These are phyloP conservation scores for Pemphredon lugubris DNA, from an alignment of 2,888 invertebrate species.

Conservation along the genomic window DNA sequence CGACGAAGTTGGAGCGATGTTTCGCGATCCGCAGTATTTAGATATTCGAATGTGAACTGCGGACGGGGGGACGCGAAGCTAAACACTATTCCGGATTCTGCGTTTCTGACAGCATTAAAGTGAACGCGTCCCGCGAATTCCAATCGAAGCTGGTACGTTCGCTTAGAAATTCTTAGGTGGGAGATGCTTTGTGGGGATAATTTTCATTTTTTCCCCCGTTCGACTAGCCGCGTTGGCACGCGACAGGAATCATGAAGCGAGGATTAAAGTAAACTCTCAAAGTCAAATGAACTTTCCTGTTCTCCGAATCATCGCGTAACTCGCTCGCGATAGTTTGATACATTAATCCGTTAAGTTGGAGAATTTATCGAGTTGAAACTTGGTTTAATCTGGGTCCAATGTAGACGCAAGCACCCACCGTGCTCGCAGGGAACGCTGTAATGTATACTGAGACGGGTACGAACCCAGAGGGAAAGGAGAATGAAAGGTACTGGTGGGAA, in stretches of 20 bases:
- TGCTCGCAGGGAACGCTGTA: conserved; percentile 38
- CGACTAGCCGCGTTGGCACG: too few relatives aligned
- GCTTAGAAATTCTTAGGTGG: too few relatives aligned
- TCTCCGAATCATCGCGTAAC: conserved; percentile 43
- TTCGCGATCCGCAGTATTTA: conserved; percentile 13
- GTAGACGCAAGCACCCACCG: conserved; percentile 52
- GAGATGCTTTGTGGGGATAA: too few relatives aligned
- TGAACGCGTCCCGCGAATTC: background rate
- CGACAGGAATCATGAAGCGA: conserved; percentile 13
- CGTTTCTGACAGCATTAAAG: too few relatives aligned
- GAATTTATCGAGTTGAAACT: conserved; percentile 68
- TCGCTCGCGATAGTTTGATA: conserved; percentile 64
- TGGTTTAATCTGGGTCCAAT: conserved; percentile 64
- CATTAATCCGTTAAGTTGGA: conserved; percentile 68
- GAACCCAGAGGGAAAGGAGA: conserved; percentile 21
- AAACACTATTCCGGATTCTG: conserved; percentile 2
- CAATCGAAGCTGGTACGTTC: too few relatives aligned
- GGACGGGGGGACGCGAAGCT: background rate
- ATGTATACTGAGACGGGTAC: conserved; percentile 49
- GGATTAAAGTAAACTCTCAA: conserved; percentile 44
- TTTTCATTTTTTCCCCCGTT: too few relatives aligned
- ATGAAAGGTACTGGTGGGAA: conserved; percentile 1
- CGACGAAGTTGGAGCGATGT: conserved; percentile 39
- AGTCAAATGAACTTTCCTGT: conserved; percentile 39
- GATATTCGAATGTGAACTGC: background rate